Base-by-base conservation (phyloP, 2,888 invertebrate species). In the Melinaea menophilus region DNA sequence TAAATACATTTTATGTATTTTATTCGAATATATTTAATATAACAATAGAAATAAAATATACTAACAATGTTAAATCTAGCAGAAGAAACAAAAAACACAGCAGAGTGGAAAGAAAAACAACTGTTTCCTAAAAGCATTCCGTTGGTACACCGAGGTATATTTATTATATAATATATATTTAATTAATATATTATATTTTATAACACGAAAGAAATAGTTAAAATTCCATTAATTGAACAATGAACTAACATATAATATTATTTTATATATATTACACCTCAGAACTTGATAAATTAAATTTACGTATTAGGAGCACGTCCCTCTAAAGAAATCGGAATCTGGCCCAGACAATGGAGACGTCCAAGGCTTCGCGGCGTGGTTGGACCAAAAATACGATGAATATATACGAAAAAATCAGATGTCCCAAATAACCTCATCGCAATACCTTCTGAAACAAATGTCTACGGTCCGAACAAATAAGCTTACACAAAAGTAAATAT, bases 91-190 rank as follows among this genome's bases (percentile, higher is more conserved):
- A 58, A 63, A 65, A 57, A 69, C 54, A 35, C 69, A 69, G 46
- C 70, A 75, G 11, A 67, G 64, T 13, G 76, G 69, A 63, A 84
- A 79, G 68, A 71, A 78, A 60, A 75, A 79, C 4, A 87, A 85
- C 67, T 85, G 75, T 69, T 89, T 89, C 61, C 76, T 78, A n/a
- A 88, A 82, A 75, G 89, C 89, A 2, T 89, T 89, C 65, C 79
- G 75, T 31, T 89, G 89, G 89, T 89, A 88, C 64, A 86, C 85
- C 2, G 77, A 86, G 81, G 88, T 88, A 74, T 72, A 63, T 41
- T 33, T 4, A 12, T 48, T 62, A 45, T 13, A 46, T 41, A 46
- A 47, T 9, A 5, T 9, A 31, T 31, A 22, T 51, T 7, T 31
- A 48, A 31, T 51, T 51, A 45, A 33, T 12, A 12, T 35, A 13